A percentile compares a stretch with the other conserved stretches of the same genome.
Evolutionary conservation across 1,140 invertebrate genomes (phyloP).

Genomic region (Dendrolimus punctatus): DNA sequence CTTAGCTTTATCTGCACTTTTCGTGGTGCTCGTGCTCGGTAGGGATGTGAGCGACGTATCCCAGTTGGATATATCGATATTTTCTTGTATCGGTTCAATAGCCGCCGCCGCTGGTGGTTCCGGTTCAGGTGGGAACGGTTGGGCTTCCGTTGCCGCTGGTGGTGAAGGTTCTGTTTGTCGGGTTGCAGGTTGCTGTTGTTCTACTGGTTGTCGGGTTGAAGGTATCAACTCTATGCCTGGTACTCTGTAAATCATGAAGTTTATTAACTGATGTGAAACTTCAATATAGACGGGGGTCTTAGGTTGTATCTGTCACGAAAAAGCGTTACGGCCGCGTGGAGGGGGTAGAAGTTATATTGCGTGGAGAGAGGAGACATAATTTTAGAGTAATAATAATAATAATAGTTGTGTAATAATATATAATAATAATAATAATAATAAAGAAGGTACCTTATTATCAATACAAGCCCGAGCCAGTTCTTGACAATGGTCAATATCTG

Average conservation of each 20-base stretch:
- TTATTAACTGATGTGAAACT: constrained; percentile 1
- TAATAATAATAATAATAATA: too few relatives aligned
- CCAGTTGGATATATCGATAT: constrained; percentile 49
- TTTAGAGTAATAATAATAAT: too few relatives aligned
- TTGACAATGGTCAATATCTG: too few relatives aligned
- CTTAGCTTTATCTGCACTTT: constrained; percentile 19
- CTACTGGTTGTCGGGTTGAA: constrained; percentile 10
- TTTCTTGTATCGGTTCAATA: neutral
- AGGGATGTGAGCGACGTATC: constrained; percentile 22
- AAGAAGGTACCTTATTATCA: too few relatives aligned
- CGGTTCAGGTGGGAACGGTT: neutral
- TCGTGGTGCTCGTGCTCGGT: constrained; percentile 39
- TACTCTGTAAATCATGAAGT: constrained; percentile 34
- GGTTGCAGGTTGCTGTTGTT: neutral
- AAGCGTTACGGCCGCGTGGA: too few relatives aligned
- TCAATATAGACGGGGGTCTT: too few relatives aligned
- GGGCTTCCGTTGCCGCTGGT: constrained; percentile 4
- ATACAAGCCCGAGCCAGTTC: too few relatives aligned
- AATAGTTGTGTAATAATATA: too few relatives aligned
- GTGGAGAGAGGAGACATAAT: too few relatives aligned
- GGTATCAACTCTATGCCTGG: constrained; percentile 50
- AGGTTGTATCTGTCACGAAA: too few relatives aligned
- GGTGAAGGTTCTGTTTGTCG: constrained; percentile 6
- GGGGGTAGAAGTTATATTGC: too few relatives aligned
- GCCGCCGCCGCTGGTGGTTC: constrained; percentile 7